These are phyloP conservation scores for Sander vitreus DNA, from an alignment of 2,113 vertebrate genomes.

Conservation along the genomic window DNA sequence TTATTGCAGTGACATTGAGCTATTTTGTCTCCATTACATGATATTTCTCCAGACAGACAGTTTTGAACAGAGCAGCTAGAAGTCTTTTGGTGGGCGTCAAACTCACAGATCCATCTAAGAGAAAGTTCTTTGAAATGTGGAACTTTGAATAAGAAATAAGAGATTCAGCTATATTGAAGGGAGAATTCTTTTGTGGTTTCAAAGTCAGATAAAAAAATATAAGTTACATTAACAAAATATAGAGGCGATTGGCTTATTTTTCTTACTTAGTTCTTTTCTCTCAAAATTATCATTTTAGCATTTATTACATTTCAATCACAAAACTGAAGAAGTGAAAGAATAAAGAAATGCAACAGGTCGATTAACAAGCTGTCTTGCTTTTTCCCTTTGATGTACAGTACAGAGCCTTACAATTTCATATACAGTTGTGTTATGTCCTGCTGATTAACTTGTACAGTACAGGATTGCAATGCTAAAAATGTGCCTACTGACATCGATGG, in stretches of 20 bases:
- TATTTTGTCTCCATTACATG: not conserved
- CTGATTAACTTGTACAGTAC: not conserved
- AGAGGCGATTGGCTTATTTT: not conserved
- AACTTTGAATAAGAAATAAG: not conserved
- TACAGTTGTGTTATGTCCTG: not conserved
- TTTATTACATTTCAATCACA: not conserved
- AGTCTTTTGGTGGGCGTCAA: not conserved
- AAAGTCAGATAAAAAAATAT: not conserved
- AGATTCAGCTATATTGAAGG: not conserved
- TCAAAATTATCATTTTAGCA: not conserved
- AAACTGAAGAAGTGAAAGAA: not conserved
- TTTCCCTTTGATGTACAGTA: not conserved
- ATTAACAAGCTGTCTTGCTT: not conserved
- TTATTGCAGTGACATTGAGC: not conserved
- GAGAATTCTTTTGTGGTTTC: not conserved
- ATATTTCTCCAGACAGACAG: not conserved
- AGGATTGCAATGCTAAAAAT: not conserved
- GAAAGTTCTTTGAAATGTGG: not conserved
- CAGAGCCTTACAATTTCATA: not conserved
- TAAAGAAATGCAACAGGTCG: not conserved
- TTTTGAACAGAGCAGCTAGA: not conserved
- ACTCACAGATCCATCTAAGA: not conserved
- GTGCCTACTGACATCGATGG: not conserved
- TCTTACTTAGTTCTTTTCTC: not conserved
- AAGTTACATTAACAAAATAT: not conserved